Base-by-base conservation (phyloP, 2,888 invertebrate species). In the Melipona beecheii region DNA sequence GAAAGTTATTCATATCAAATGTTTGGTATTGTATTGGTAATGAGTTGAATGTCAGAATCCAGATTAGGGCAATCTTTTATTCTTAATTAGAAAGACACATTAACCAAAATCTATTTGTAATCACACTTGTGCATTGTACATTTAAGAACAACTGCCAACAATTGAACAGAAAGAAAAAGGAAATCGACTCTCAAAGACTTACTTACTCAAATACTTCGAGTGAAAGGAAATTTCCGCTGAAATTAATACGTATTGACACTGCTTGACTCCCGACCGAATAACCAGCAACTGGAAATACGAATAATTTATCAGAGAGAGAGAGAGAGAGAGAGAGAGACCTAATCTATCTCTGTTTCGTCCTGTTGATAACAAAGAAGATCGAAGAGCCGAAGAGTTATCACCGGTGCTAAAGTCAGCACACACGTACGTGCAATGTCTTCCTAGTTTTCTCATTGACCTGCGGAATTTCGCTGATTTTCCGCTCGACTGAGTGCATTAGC, bases 371-470 rank as follows among this genome's bases (percentile, higher is more conserved):
- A 19, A 58, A 43, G 71, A 49, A n/a, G 24, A 24, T 19, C 24
- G 19, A n/a, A n/a, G n/a, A 36, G 56, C 21, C 43, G 21, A 50
- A 27, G 15, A 21, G 6, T 73, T 62, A 27, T 50, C 19, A 62
- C 13, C 27, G 27, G 3, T n/a, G 27, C 50, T 31, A 31, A n/a
- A 58, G 52, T 75, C 66, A 76, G 31, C 36, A 50, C 24, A 43
- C 43, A 43, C 9, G 36, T 43, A 9, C 21, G 2, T n/a, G 9
- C 13, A 24, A 4, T 19, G 36, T 21, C 4, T 27, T 2, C 9
- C 52, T 43, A 50, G 52, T n/a, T 60, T n/a, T 31, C 78, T 79
- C 78, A 11, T 24, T 49, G n/a, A 50, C n/a, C 60, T 49, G 4
- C 15, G 1, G 27, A n/a, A 24, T 50, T 73, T 62, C 56, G 36